Evolutionary conservation across 2,888 invertebrate species (phyloP).

Genomic region (Sericinus montela): DNA sequence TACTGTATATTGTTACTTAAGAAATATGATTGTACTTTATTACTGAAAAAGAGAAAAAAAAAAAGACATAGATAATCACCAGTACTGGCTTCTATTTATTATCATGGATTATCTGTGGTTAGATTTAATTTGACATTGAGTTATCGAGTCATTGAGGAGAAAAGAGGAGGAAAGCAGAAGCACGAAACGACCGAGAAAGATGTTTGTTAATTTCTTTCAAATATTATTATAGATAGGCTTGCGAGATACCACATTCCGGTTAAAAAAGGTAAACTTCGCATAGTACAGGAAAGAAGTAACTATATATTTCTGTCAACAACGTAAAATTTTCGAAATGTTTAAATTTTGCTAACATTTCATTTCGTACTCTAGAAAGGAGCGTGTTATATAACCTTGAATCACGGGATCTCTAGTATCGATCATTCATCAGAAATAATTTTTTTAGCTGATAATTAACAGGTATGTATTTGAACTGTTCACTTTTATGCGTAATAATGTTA

Average conservation of each 20-base stretch:
- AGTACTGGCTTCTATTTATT: too few species aligned
- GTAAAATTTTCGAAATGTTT: constrained; percentile 5
- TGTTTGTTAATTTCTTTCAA: constrained; percentile 49
- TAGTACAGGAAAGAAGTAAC: neutral
- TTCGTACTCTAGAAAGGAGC: constrained; percentile 46
- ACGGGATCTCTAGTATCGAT: constrained; percentile 74
- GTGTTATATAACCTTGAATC: constrained; percentile 79
- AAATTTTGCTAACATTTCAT: constrained; percentile 38
- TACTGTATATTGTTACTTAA: too few species aligned
- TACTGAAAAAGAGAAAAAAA: too few species aligned
- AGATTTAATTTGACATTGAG: too few species aligned
- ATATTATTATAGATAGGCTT: constrained; percentile 56
- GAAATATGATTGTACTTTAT: too few species aligned
- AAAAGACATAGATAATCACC: too few species aligned
- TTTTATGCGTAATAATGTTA: neutral
- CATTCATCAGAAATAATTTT: constrained; percentile 39
- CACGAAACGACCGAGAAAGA: constrained; percentile 48
- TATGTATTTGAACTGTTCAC: constrained; percentile 22
- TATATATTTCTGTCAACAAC: too few species aligned
- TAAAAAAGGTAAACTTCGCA: constrained; percentile 58
- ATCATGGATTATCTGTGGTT: too few species aligned
- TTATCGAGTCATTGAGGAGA: too few species aligned
- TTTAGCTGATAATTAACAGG: constrained; percentile 28
- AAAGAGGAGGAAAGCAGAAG: constrained; percentile 19
- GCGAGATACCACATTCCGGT: constrained; percentile 46